These are phyloP conservation scores for Zaprionus ornatus DNA, from an alignment of 1,140 invertebrate species.

Conservation along the genomic window DNA sequence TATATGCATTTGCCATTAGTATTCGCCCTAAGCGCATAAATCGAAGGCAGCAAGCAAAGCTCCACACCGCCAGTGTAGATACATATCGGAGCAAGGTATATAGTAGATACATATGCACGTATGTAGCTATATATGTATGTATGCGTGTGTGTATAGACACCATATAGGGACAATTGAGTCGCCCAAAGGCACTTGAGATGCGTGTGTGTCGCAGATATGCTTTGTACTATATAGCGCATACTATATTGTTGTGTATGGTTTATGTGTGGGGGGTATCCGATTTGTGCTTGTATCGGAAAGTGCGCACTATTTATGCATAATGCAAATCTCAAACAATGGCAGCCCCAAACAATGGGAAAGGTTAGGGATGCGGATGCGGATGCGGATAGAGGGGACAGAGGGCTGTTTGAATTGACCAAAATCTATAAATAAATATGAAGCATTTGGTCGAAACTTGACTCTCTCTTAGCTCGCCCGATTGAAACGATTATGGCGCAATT, in stretches of 20 bases:
- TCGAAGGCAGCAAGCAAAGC: constrained; percentile 17
- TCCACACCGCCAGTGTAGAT: neutral
- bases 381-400: neutral
- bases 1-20: constrained; percentile 69
- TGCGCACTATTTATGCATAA: constrained; percentile 7
- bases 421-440: constrained; percentile 53
- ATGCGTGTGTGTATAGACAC: neutral
- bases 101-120: neutral
- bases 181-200: constrained; percentile 6
- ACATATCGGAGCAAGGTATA: neutral
- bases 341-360: constrained; percentile 3
- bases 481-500: constrained; percentile 56
- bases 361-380: neutral
- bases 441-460: constrained; percentile 27
- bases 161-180: neutral
- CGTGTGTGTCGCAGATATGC: neutral
- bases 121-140: neutral
- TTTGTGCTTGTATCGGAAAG: constrained; percentile 1
- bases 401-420: constrained; percentile 19
- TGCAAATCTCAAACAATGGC: constrained; percentile 21
- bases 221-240: neutral
- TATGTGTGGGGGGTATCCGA: neutral
- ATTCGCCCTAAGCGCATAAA: constrained; percentile 55
- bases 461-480: constrained; percentile 14
- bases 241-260: neutral